Conservation (phyloP, 2,797 vertebrate genomes). For the Chlorospingus flavigularis region DNA sequence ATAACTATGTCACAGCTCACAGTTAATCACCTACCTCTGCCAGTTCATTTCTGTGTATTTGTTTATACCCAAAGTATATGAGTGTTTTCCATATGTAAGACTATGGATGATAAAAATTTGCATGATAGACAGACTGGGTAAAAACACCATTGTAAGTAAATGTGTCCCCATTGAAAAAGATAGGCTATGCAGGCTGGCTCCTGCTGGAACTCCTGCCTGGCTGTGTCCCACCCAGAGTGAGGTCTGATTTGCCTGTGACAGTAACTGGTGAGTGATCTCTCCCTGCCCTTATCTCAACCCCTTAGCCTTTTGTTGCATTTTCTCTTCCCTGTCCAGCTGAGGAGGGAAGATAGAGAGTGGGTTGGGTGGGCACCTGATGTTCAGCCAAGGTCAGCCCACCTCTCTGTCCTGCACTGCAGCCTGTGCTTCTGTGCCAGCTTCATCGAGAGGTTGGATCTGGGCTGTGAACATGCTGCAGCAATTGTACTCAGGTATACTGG, state of each 20-base stretch:
- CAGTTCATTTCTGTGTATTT: not conserved
- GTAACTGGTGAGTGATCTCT: not conserved
- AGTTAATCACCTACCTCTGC: not conserved
- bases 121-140: not conserved
- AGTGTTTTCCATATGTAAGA: not conserved
- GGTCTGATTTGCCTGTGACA: not conserved
- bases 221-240: not conserved
- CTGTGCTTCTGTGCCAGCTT: not conserved
- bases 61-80: not conserved
- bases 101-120: not conserved
- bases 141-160: not conserved
- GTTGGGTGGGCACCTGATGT: not conserved
- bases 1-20: not conserved
- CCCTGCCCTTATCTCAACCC: not conserved
- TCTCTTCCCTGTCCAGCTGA: not conserved
- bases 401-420: fast-evolving
- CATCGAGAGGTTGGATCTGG: fast-evolving
- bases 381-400: not conserved
- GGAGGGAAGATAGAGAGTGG: not conserved
- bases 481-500: fast-evolving
- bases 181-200: not conserved
- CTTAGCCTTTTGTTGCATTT: not conserved
- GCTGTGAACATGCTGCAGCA: not conserved
- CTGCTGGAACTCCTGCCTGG: not conserved
- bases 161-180: not conserved